Percentiles rank a stretch among this genome's conserved stretches.
Conservation (phyloP, 2,113 vertebrate genomes). For the Pachypanchax playfairii region DNA sequence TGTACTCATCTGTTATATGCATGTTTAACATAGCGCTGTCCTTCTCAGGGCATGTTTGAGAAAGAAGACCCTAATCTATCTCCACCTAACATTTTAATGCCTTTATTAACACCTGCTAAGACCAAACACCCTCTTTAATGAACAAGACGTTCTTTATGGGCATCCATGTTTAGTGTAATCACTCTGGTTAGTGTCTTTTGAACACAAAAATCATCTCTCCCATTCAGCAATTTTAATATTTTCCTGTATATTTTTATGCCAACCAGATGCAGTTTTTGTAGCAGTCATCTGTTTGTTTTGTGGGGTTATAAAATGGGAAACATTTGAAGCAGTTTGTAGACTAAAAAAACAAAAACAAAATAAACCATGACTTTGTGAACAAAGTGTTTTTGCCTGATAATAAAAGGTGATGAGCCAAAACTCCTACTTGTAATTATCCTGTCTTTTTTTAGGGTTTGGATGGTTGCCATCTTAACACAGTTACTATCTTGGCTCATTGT, state of each 20-base stretch:
- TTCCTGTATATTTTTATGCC: neutral
- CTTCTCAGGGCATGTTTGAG: constrained; percentile 16
- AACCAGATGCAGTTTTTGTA: neutral
- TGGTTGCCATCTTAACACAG: constrained; percentile 46
- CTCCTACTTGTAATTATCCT: constrained; percentile 61
- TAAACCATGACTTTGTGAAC: constrained; percentile 32
- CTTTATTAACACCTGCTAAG: constrained; percentile 61
- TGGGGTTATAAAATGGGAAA: constrained; percentile 12
- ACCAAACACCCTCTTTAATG: constrained; percentile 45
- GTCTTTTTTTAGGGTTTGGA: constrained; percentile 51
- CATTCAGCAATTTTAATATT: neutral
- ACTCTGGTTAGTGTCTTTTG: constrained; percentile 18
- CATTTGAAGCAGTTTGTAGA: constrained; percentile 7
- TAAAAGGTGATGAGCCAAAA: constrained; percentile 52
- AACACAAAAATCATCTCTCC: constrained; percentile 4
- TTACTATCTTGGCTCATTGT: constrained; percentile 45
- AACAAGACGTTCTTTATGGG: constrained; percentile 25
- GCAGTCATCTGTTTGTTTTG: neutral
- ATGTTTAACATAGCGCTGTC: constrained; percentile 5
- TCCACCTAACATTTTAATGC: constrained; percentile 60
- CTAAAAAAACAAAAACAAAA: neutral
- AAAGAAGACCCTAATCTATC: constrained; percentile 57
- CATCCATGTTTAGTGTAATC: constrained; percentile 17
- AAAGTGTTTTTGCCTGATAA: constrained; percentile 32
- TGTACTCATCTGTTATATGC: constrained; percentile 14